Evolutionary conservation across 2,113 vertebrate genomes (phyloP), one percentile per base, ranked within the genome.

Genomic region (Otus sunia): DNA sequence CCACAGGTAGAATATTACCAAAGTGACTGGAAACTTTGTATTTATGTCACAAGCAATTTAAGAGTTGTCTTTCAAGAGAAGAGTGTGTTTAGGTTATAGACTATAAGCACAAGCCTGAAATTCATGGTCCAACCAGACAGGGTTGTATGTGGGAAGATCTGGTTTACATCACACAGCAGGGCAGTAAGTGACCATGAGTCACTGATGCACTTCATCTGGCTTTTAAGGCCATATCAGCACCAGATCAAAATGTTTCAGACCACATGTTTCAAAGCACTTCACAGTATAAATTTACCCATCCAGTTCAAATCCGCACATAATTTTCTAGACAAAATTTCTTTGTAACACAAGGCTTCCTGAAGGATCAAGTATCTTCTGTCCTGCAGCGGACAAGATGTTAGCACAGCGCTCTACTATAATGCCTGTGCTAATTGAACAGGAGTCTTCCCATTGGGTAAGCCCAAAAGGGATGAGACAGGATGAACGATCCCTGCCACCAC

Each of bases 81-180:
- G 3, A 84, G 19, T 5, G 2, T 34, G 19, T 45, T 80, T 64
- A 76, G 27, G 30, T 53, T 58, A 77, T 37, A 32, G 27, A 74
- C 56, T 10, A 6, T 3, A 78, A 88, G 86, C 73, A 77, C 18
- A 75, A 81, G 43, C 56, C 36, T 52, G 68, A 86, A 94, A 94
- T 71, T 53, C 67, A 77, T 3, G 0, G 52, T 52, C 36, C 84
- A 72, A 52, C 26, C 77, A 81, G 73, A 68, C 85, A 68, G 64
- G 62, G 53, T 49, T 85, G 36, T 15, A 39, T 3, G 15, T 2
- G 5, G 64, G 76, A 89, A 85, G 91, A 63, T 81, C 93, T 94
- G 95, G 69, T 94, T 94, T 96, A 63, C 62, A 87, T 96, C 94
- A 91, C 80, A 17, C 36, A 63, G 58, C 80, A 63, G 86, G 43